Evolutionary conservation across 30 jellyfish, hydroid and myxozoan species (phyloP).

Genomic region (Aurelia aurita): DNA sequence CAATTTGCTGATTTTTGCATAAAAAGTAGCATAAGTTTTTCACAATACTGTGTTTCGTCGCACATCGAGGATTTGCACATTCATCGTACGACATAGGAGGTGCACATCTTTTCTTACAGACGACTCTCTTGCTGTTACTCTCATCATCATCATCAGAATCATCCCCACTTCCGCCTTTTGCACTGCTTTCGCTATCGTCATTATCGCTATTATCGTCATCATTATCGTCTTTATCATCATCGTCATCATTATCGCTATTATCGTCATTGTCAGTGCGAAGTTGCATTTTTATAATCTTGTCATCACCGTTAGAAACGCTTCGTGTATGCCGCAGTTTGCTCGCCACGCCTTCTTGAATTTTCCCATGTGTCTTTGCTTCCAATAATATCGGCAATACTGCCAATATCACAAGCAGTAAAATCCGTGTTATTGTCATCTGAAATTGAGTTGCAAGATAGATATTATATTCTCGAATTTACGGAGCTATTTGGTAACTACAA

Average conservation of each 20-base stretch:
- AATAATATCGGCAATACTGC: too few species aligned
- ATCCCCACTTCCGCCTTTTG: constrained; percentile 16
- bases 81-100: constrained; percentile 92
- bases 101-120: constrained; percentile 79
- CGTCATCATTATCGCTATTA: constrained; percentile 41
- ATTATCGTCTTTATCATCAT: constrained; percentile 13
- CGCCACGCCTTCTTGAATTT: too few species aligned
- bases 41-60: constrained; percentile 83
- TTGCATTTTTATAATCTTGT: too few species aligned
- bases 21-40: constrained; percentile 89
- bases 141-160: constrained; percentile 42
- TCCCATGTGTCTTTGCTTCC: too few species aligned
- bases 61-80: constrained; percentile 95
- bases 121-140: constrained; percentile 40
- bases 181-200: constrained; percentile 2
- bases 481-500: too few species aligned
- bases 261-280: constrained; percentile 23
- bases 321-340: too few species aligned
- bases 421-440: too few species aligned
- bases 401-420: too few species aligned
- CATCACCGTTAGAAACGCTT: too few species aligned
- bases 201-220: constrained; percentile 19
- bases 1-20: constrained; percentile 90
- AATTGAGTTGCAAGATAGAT: too few species aligned
- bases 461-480: too few species aligned